These are phyloP conservation scores for Zaprionus gabonicus DNA, from an alignment of 1,140 invertebrate genomes.

Conservation along the genomic window DNA sequence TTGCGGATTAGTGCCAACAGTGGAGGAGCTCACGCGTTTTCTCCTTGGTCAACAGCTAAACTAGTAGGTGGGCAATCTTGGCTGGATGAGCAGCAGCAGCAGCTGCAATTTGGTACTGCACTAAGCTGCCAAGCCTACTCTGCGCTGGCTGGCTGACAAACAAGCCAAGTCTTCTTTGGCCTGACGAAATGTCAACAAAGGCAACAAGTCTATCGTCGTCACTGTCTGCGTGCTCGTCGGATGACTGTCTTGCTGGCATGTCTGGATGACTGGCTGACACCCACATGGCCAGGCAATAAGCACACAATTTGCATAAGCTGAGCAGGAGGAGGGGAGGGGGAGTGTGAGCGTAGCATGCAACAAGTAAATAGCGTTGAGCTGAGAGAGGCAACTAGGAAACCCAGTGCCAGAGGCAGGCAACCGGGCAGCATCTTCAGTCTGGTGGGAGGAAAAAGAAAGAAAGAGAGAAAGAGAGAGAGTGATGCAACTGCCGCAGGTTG, in stretches of 20 bases:
- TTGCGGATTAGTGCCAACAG: not conserved
- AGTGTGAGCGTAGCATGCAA: constrained; percentile 40
- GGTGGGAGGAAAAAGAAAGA: not conserved
- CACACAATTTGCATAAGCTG: constrained; percentile 81
- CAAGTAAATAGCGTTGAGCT: constrained; percentile 54
- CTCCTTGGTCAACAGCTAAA: constrained; percentile 7
- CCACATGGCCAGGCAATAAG: constrained; percentile 70
- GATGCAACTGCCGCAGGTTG: not conserved
- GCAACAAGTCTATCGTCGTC: constrained; percentile 74
- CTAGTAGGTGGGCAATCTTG: constrained; percentile 17
- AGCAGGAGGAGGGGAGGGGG: constrained; percentile 16
- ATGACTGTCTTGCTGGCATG: constrained; percentile 32
- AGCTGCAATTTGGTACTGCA: constrained; percentile 11
- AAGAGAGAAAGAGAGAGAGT: not conserved
- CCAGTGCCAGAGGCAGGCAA: constrained; percentile 40
- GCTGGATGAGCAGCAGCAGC: constrained; percentile 26
- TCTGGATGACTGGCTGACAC: constrained; percentile 64
- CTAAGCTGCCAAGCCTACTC: constrained; percentile 40
- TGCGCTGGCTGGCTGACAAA: constrained; percentile 42
- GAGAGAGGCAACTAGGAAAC: constrained; percentile 19
- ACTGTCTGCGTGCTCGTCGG: not conserved
- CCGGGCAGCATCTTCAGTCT: constrained; percentile 51
- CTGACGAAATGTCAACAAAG: constrained; percentile 80
- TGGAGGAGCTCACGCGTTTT: not conserved
- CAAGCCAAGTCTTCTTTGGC: constrained; percentile 52